Percentiles rank a stretch among this genome's conserved stretches.
phyloP scores from a whole-genome alignment of 2,797 vertebrate species.

The Cossypha polioptera region DNA sequence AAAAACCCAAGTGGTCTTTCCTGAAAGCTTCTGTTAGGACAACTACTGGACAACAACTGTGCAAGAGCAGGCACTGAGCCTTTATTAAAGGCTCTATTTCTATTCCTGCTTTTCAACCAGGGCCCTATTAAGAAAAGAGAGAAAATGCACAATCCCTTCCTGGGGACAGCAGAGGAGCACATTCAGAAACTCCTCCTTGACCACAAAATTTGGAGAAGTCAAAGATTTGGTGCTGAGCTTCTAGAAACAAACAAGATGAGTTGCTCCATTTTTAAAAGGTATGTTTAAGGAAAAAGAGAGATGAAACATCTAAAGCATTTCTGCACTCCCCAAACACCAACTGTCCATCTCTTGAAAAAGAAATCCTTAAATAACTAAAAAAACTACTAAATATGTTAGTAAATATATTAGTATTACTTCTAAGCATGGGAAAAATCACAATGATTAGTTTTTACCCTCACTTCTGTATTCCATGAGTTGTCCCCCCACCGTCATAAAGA shows the following conservation, averaged over 20 bases:
- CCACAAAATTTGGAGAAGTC: neutral
- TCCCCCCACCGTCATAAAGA: neutral
- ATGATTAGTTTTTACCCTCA: neutral
- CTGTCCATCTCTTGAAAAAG: neutral
- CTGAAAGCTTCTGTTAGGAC: neutral
- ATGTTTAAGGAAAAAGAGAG: neutral
- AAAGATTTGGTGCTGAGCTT: neutral
- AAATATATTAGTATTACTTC: neutral
- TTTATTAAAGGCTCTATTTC: neutral
- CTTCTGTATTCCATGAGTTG: neutral
- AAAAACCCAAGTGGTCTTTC: neutral
- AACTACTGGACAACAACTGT: neutral
- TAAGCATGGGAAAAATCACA: neutral
- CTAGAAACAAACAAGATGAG: neutral
- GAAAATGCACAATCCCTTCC: fast-evolving
- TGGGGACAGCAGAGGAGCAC: neutral
- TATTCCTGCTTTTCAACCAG: neutral
- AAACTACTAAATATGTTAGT: no score
- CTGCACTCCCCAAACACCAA: neutral
- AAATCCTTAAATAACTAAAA: neutral
- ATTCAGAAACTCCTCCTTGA: neutral
- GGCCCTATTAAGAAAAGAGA: neutral
- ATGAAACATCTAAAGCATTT: neutral
- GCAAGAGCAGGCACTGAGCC: neutral
- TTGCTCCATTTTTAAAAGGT: neutral